phyloP scores from a whole-genome alignment of 2,888 invertebrate genomes.

The Drosophila quasianomalipes region DNA sequence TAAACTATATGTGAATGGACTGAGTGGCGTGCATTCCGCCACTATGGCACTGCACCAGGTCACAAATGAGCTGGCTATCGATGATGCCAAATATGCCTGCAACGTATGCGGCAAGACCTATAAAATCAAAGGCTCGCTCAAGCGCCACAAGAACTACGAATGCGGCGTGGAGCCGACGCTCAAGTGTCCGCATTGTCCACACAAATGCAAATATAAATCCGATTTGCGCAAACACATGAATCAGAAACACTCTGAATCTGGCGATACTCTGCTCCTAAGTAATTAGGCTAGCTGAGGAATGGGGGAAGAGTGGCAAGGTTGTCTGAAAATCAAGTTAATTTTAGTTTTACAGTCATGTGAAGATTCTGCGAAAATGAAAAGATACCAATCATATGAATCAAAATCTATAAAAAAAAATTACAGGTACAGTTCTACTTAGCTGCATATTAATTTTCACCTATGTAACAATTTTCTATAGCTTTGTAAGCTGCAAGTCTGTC shows the following conservation, averaged over 20 bases:
- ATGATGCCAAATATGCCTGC: conserved; percentile 86
- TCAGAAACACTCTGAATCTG: conserved; percentile 81
- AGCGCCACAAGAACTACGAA: conserved; percentile 91
- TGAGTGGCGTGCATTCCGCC: conserved; percentile 40
- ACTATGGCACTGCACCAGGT: conserved; percentile 61
- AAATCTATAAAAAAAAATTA: background rate
- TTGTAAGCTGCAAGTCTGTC: background rate
- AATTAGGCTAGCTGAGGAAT: conserved; percentile 11
- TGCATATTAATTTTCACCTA: background rate
- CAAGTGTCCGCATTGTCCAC: conserved; percentile 83
- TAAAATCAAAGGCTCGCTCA: conserved; percentile 92
- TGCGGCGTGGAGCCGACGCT: conserved; percentile 86
- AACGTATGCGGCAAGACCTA: conserved; percentile 93
- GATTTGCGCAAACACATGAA: conserved; percentile 85
- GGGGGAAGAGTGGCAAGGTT: background rate
- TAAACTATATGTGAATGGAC: conserved; percentile 60
- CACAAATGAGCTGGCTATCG: conserved; percentile 48
- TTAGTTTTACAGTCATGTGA: background rate
- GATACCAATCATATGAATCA: background rate
- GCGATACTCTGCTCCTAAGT: conserved; percentile 43
- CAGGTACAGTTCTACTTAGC: conserved; percentile 2
- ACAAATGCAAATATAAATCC: conserved; percentile 85
- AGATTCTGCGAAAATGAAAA: background rate
- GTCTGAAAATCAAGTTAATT: background rate
- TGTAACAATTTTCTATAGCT: background rate